phyloP scores from a whole-genome alignment of 2,113 vertebrate genomes.

The Leptodactylus fuscus region DNA sequence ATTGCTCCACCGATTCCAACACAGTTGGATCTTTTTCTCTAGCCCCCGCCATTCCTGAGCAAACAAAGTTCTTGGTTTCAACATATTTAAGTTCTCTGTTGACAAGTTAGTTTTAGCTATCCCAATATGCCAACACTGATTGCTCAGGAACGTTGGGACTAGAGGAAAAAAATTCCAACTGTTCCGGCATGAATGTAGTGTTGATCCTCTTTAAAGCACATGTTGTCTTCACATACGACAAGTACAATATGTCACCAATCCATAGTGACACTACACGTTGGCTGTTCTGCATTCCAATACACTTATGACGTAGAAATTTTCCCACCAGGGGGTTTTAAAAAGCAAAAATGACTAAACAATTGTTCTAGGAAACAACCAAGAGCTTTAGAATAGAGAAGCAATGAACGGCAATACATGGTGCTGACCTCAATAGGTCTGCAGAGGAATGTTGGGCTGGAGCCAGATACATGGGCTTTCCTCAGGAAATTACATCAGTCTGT shows the following conservation, averaged over 20 bases:
- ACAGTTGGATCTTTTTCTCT: no score
- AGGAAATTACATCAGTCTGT: constrained; percentile 50
- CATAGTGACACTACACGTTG: neutral
- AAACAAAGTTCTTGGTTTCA: no score
- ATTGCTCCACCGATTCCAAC: no score
- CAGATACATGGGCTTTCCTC: constrained; percentile 41
- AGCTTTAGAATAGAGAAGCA: neutral
- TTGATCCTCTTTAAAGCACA: no score
- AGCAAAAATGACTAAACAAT: neutral
- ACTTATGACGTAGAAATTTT: neutral
- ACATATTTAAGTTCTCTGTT: no score
- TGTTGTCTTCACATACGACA: neutral
- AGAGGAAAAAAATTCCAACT: no score
- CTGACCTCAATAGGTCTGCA: neutral
- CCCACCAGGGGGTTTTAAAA: neutral
- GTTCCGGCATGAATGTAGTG: no score
- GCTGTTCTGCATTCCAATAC: neutral
- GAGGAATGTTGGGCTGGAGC: constrained; percentile 37
- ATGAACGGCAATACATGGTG: neutral
- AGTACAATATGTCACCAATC: neutral
- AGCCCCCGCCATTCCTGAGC: no score
- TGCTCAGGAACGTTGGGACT: no score
- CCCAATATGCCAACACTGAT: no score
- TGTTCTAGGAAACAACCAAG: neutral
- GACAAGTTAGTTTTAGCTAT: no score